A percentile compares a stretch with the other conserved stretches of the same genome.
phyloP scores from a whole-genome alignment of 2,888 invertebrate species.

The Stenodema calcarata region DNA sequence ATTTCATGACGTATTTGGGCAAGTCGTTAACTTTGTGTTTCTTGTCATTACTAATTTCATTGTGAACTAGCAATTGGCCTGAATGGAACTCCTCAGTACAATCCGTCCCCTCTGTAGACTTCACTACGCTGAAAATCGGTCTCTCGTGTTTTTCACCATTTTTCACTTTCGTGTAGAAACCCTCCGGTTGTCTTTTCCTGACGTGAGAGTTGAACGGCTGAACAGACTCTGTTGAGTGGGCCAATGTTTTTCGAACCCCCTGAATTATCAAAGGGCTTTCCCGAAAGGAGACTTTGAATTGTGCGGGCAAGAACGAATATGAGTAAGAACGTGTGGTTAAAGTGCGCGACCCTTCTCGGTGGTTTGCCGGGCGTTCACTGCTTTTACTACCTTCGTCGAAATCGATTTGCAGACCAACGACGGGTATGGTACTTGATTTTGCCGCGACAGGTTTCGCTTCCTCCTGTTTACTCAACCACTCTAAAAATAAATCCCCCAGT shows the following conservation, averaged over 20 bases:
- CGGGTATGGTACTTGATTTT: not conserved
- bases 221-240: not conserved
- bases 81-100: not conserved
- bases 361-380: too few relatives aligned
- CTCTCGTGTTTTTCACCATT: not conserved
- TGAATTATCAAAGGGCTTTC: not conserved
- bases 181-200: not conserved
- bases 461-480: constrained; percentile 29
- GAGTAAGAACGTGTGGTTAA: not conserved
- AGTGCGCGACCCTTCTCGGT: not conserved
- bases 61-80: not conserved
- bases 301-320: not conserved
- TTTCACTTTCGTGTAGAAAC: not conserved
- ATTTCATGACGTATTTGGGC: constrained; percentile 35
- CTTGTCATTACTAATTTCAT: not conserved
- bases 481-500: constrained; percentile 26
- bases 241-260: not conserved
- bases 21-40: constrained; percentile 12
- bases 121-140: not conserved
- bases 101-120: not conserved
- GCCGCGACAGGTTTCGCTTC: not conserved
- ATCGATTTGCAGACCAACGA: constrained; percentile 28
- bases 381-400: not conserved
- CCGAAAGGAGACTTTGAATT: not conserved
- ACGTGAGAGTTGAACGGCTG: not conserved